A percentile compares a stretch with the other conserved stretches of the same genome.
Evolutionary conservation across 2,797 vertebrate genomes (phyloP).

Genomic region (Malurus leucopterus): DNA sequence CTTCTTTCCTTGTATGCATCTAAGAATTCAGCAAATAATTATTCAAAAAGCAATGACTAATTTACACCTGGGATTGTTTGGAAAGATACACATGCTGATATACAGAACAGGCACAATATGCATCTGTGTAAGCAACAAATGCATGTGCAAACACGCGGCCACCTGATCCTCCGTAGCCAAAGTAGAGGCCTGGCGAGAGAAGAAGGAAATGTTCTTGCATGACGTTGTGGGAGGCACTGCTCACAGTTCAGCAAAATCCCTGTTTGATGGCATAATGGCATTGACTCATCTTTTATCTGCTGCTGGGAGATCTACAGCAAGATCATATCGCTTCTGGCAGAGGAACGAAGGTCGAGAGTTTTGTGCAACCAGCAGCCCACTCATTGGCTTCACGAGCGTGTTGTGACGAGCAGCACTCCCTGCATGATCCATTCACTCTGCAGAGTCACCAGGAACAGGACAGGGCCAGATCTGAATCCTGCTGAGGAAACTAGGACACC

Average conservation of each 20-base stretch:
- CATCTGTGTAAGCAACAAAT: conserved; percentile 17
- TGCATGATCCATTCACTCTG: not conserved
- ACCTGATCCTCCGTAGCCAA: not conserved
- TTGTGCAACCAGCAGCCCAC: conserved; percentile 22
- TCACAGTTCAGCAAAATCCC: conserved; percentile 46
- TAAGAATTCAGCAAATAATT: conserved; percentile 22
- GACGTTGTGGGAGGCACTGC: conserved; percentile 46
- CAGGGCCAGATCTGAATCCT: not conserved
- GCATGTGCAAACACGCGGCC: not conserved
- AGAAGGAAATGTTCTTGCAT: conserved; percentile 46
- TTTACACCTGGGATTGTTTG: conserved; percentile 16
- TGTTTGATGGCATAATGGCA: conserved; percentile 32
- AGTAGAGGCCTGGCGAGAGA: conserved; percentile 29
- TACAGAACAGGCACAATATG: not conserved
- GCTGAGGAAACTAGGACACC: not conserved
- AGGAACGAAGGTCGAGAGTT: conserved; percentile 30
- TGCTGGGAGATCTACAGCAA: not conserved
- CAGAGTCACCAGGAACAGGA: not conserved
- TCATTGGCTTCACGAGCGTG: not conserved
- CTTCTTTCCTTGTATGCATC: not conserved
- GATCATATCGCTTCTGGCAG: conserved; percentile 15
- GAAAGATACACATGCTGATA: conserved; percentile 7
- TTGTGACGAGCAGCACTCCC: conserved; percentile 9
- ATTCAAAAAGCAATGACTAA: not conserved
- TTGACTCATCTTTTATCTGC: conserved; percentile 49